Conservation (phyloP, 23 tunicate species). For the Clavelina lepadiformis region DNA sequence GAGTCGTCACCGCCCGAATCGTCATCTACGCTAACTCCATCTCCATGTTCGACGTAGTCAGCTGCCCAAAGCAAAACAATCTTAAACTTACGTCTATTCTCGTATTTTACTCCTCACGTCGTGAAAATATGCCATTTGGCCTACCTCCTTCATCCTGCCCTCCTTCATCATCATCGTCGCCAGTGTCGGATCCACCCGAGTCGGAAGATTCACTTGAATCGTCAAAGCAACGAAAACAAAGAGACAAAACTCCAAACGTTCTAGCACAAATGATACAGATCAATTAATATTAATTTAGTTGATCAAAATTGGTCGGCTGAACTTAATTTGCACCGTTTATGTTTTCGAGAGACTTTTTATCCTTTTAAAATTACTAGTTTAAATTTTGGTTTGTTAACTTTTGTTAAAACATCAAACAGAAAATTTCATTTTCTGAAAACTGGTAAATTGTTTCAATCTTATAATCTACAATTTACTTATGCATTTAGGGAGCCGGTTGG, state of each 20-base stretch:
- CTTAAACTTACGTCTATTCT: background rate
- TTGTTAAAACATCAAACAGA: too few relatives aligned
- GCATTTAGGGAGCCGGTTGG: too few relatives aligned
- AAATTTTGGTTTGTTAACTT: too few relatives aligned
- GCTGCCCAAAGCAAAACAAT: conserved; percentile 3
- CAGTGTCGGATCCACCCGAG: conserved; percentile 84
- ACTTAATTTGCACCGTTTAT: too few relatives aligned
- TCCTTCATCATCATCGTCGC: conserved; percentile 46
- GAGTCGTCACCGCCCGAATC: conserved; percentile 91
- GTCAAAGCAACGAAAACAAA: conserved; percentile 45
- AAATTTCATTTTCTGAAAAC: too few relatives aligned
- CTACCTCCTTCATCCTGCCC: conserved; percentile 38
- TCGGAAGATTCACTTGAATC: conserved; percentile 20
- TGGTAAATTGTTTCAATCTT: too few relatives aligned
- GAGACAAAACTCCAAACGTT: conserved; percentile 10
- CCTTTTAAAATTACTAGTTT: too few relatives aligned
- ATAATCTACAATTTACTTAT: too few relatives aligned
- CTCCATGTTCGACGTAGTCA: conserved; percentile 68
- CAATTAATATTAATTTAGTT: too few relatives aligned
- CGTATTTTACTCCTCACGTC: background rate
- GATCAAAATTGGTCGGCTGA: too few relatives aligned
- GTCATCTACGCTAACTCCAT: conserved; percentile 52
- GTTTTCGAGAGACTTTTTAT: too few relatives aligned
- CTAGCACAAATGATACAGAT: too few relatives aligned
- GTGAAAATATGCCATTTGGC: background rate